Evolutionary conservation across 2,113 vertebrate species (phyloP).

Genomic region (Silurus meridionalis): DNA sequence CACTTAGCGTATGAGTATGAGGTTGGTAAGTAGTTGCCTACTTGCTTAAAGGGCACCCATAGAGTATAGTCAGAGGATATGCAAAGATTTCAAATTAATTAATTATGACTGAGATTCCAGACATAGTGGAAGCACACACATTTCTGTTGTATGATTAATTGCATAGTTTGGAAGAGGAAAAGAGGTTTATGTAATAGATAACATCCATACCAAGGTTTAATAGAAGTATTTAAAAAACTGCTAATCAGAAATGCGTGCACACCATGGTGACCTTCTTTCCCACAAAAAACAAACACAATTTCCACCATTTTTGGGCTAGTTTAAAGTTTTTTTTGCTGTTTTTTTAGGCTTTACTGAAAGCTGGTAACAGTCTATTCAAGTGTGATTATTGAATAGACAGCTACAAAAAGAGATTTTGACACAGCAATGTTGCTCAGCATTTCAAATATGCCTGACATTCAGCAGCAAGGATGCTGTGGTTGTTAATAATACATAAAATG

Average conservation of each 20-base stretch:
- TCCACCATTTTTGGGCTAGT: neutral
- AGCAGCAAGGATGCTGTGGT: neutral
- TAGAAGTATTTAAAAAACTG: neutral
- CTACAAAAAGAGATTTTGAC: neutral
- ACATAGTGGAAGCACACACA: neutral
- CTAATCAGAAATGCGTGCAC: neutral
- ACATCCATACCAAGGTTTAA: neutral
- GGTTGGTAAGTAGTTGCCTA: neutral
- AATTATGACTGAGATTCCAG: neutral
- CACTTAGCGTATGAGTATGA: neutral
- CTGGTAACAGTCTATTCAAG: neutral
- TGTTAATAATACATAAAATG: neutral
- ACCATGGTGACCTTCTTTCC: neutral
- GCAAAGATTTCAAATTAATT: neutral
- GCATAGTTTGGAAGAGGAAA: neutral
- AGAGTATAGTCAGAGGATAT: neutral
- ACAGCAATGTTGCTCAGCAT: neutral
- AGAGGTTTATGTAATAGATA: neutral
- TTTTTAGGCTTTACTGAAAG: neutral
- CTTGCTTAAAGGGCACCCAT: neutral
- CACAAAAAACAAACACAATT: neutral
- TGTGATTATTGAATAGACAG: slow-evolving; percentile 8
- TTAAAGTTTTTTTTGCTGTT: neutral
- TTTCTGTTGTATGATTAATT: neutral
- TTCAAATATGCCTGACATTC: slow-evolving; percentile 3